These are phyloP conservation scores for Characodon lateralis DNA, from an alignment of 2,797 vertebrate genomes.

Conservation along the genomic window DNA sequence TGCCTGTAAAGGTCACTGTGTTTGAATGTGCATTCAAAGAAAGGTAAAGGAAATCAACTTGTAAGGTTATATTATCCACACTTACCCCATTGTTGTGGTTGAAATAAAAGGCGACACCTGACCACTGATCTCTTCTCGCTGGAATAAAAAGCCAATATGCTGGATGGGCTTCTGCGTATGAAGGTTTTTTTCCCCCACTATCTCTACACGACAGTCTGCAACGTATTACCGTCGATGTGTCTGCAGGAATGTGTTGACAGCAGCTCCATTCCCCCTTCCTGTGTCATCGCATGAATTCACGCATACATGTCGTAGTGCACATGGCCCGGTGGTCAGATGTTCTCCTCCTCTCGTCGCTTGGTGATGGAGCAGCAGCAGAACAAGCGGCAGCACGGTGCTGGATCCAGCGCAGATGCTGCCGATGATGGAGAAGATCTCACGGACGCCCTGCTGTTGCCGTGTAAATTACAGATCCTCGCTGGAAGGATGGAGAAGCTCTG, in stretches of 20 bases:
- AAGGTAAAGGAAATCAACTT: constrained; percentile 26
- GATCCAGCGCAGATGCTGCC: constrained; percentile 35
- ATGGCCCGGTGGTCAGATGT: constrained; percentile 59
- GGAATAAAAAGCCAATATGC: constrained; percentile 46
- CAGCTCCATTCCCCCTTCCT: constrained; percentile 66
- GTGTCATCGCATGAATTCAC: constrained; percentile 69
- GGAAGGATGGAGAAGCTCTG: constrained; percentile 69
- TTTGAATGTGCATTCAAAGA: constrained; percentile 2
- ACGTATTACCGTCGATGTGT: constrained; percentile 61
- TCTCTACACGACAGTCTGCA: constrained; percentile 63
- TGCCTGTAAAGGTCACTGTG: constrained; percentile 45
- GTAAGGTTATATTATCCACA: constrained; percentile 50
- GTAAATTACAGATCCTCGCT: constrained; percentile 64
- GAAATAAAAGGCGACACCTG: constrained; percentile 61
- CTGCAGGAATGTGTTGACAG: constrained; percentile 74
- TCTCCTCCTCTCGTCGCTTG: constrained; percentile 37
- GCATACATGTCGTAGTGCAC: constrained; percentile 66
- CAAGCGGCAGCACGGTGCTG: constrained; percentile 27
- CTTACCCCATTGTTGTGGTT: constrained; percentile 79
- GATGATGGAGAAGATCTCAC: constrained; percentile 49
- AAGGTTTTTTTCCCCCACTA: constrained; percentile 34
- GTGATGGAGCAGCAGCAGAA: constrained; percentile 46
- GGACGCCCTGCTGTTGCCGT: constrained; percentile 52
- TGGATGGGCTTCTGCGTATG: constrained; percentile 67
- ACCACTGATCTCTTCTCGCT: constrained; percentile 42